These are phyloP conservation scores for Canis aureus DNA, from an alignment of 2,113 vertebrate genomes.

Conservation along the genomic window DNA sequence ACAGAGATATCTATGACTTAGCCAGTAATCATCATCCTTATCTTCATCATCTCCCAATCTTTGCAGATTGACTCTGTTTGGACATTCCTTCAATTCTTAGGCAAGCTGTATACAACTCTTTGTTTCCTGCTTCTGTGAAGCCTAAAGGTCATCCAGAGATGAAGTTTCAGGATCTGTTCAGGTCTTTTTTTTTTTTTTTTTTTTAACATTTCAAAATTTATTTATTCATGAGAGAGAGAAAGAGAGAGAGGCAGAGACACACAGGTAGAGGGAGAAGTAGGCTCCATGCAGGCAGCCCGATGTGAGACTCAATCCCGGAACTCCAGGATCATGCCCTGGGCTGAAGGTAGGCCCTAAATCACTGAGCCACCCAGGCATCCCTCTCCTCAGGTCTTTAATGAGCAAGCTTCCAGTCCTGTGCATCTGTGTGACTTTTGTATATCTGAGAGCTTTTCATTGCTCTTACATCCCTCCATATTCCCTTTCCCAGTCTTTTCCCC, in stretches of 20 bases:
- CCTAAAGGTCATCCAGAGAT: not conserved
- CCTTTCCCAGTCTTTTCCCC: not conserved
- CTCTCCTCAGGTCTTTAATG: not conserved
- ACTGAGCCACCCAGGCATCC: too few relatives aligned
- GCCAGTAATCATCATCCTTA: not conserved
- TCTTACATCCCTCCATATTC: not conserved
- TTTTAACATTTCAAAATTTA: too few relatives aligned
- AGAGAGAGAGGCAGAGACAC: too few relatives aligned
- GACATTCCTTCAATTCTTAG: not conserved
- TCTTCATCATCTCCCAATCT: not conserved
- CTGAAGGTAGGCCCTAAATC: too few relatives aligned
- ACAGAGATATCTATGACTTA: not conserved
- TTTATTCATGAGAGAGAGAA: too few relatives aligned
- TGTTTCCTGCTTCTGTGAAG: not conserved
- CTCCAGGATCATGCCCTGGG: too few relatives aligned
- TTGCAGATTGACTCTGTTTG: not conserved
- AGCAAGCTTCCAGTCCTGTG: not conserved
- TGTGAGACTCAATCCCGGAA: too few relatives aligned
- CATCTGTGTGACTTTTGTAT: not conserved
- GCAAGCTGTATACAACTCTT: not conserved
- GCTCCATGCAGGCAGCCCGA: too few relatives aligned
- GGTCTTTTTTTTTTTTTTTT: not conserved
- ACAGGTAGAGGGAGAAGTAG: too few relatives aligned
- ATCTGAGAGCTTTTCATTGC: not conserved
- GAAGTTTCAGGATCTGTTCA: not conserved